phyloP scores from a whole-genome alignment of 2,888 invertebrate species.

The Drosophila paracracens region DNA sequence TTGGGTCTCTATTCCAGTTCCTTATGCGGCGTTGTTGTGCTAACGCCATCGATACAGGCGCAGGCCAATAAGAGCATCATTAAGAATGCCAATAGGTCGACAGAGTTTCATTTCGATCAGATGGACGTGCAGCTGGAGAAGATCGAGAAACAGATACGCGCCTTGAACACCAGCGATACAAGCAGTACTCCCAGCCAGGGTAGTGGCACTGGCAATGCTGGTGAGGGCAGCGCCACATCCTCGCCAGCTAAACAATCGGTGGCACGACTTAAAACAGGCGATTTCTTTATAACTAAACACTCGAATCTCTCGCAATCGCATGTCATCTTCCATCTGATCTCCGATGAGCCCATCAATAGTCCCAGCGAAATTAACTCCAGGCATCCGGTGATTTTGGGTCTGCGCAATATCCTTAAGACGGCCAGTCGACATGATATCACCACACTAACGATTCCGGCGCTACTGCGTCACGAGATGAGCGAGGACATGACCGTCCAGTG shows the following conservation, averaged over 20 bases:
- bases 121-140: conserved; percentile 92
- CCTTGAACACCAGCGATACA: conserved; percentile 75
- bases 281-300: conserved; percentile 94
- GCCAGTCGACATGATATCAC: conserved; percentile 98
- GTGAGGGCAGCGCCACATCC: conserved; percentile 62
- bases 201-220: conserved; percentile 49
- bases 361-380: conserved; percentile 96
- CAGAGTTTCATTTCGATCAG: conserved; percentile 96
- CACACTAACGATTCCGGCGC: conserved; percentile 95
- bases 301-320: conserved; percentile 97
- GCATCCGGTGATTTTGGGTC: conserved; percentile 96
- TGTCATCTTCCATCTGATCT: conserved; percentile 97
- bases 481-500: conserved; percentile 99
- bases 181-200: conserved; percentile 62
- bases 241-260: conserved; percentile 85
- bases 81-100: conserved; percentile 87
- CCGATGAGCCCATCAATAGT: conserved; percentile 90
- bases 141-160: conserved; percentile 87
- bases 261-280: conserved; percentile 90
- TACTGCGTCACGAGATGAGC: conserved; percentile 96
- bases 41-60: conserved; percentile 86
- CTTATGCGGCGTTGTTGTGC: conserved; percentile 93
- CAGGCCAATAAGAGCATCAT: conserved; percentile 84
- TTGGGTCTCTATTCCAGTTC: conserved; percentile 97
- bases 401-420: conserved; percentile 96